phyloP scores from a whole-genome alignment of 2,888 invertebrate species.

The Strigamia transsilvanica region DNA sequence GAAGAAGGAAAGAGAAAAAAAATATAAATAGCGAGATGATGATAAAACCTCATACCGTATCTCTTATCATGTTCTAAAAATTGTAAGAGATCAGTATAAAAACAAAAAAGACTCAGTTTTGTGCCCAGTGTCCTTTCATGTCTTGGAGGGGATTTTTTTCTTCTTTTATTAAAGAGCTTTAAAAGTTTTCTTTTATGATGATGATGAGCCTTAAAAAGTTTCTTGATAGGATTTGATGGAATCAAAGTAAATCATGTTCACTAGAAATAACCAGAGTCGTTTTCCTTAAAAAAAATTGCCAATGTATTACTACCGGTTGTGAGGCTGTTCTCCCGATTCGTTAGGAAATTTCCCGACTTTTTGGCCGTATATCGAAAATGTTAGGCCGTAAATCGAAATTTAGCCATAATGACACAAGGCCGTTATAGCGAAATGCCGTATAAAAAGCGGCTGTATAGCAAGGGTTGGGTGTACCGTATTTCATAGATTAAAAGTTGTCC shows the following conservation, averaged over 20 bases:
- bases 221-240: not conserved
- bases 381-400: no score
- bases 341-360: no score
- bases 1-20: not conserved
- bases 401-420: no score
- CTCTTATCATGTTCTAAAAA: not conserved
- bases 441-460: no score
- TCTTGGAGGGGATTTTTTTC: not conserved
- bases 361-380: no score
- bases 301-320: no score
- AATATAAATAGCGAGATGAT: constrained; percentile 7
- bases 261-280: no score
- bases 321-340: no score
- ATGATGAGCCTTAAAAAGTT: constrained; percentile 14
- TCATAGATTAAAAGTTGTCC: no score
- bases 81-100: not conserved
- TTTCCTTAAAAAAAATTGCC: no score
- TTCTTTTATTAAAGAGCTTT: not conserved
- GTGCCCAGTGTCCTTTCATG: constrained; percentile 30
- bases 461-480: no score
- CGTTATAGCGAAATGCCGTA: no score
- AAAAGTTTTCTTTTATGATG: constrained; percentile 16
- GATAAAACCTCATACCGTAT: not conserved
- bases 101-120: constrained; percentile 1
- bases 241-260: not conserved